phyloP scores from a whole-genome alignment of 64 coral and sea anemone species.

The Montipora sp. region DNA sequence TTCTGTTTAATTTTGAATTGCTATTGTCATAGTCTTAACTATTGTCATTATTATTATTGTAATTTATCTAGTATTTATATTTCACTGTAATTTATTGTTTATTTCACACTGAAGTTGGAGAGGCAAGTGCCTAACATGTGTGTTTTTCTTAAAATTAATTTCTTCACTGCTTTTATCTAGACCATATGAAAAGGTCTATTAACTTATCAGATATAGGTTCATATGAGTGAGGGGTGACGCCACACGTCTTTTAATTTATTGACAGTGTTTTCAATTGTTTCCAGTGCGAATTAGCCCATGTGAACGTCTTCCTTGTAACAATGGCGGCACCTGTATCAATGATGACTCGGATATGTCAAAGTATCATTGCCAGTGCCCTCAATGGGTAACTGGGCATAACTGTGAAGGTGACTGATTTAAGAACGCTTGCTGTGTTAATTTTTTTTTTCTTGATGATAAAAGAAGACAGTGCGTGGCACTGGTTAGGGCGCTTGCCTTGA shows the following conservation, averaged over 20 bases:
- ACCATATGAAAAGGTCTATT: no score
- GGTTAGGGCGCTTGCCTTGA: no score
- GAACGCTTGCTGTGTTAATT: no score
- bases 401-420: background rate
- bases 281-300: background rate
- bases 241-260: background rate
- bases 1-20: background rate
- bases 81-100: no score
- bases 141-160: no score
- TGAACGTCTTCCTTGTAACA: constrained; percentile 6
- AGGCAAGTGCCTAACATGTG: no score
- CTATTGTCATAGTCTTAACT: background rate
- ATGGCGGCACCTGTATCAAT: constrained; percentile 1
- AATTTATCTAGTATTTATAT: no score
- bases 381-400: background rate
- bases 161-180: no score
- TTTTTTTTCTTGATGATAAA: no score
- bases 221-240: background rate
- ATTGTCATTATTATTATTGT: background rate
- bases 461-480: no score
- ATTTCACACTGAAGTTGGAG: no score
- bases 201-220: no score
- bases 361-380: constrained; percentile 5
- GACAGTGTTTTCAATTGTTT: background rate
- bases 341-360: background rate